phyloP scores from a whole-genome alignment of 2,888 invertebrate genomes.

The Himalopsyche anomala region DNA sequence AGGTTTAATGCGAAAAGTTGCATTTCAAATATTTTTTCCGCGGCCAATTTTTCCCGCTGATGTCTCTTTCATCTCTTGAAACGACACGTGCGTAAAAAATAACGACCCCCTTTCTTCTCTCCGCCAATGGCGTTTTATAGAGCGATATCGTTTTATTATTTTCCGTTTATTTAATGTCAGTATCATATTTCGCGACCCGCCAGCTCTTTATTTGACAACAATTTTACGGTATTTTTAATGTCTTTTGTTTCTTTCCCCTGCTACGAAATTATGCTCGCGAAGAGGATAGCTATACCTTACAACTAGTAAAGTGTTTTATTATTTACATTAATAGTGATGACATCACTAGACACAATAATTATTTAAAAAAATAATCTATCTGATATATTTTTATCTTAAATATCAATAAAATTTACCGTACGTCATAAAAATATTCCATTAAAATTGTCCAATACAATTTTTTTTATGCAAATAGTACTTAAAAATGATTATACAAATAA shows the following conservation, averaged over 20 bases:
- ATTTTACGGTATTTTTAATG: conserved; percentile 44
- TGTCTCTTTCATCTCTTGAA: conserved; percentile 42
- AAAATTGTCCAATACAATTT: too few species aligned
- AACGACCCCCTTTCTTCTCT: neutral
- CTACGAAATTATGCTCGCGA: neutral
- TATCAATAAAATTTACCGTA: neutral
- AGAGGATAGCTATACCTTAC: too few species aligned
- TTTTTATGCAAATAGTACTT: too few species aligned
- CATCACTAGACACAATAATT: neutral
- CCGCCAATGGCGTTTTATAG: conserved; percentile 49
- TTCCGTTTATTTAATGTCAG: conserved; percentile 36
- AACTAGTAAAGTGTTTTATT: neutral
- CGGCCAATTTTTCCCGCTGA: conserved; percentile 11
- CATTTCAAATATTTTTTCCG: neutral
- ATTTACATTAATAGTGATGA: neutral
- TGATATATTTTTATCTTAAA: neutral
- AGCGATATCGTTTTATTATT: conserved; percentile 50
- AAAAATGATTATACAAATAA: too few species aligned
- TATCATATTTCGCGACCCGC: conserved; percentile 42
- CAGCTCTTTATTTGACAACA: conserved; percentile 38
- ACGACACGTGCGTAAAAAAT: conserved; percentile 32
- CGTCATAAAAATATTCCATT: neutral
- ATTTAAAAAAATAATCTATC: too few species aligned
- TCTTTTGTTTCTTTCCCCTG: neutral
- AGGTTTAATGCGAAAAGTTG: neutral